These are phyloP conservation scores for Orthonevra nobilis DNA, from an alignment of 2,888 invertebrate species.

Conservation along the genomic window DNA sequence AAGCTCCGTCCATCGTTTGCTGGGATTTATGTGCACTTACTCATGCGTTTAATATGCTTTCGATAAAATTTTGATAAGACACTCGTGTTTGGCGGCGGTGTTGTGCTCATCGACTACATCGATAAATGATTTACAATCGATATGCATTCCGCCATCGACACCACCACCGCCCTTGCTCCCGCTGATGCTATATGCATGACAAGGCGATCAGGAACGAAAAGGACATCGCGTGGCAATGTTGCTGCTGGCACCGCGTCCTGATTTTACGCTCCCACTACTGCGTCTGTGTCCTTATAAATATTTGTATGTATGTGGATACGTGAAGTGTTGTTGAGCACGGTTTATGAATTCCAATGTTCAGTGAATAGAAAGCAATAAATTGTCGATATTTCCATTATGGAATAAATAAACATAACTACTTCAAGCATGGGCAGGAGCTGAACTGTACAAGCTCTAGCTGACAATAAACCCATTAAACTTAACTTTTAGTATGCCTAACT, in stretches of 20 bases:
- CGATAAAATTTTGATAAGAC: slow-evolving; percentile 68
- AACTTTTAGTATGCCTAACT: no score
- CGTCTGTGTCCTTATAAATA: not conserved
- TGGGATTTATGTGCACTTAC: slow-evolving; percentile 45
- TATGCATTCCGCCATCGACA: slow-evolving; percentile 45
- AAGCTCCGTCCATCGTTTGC: not conserved
- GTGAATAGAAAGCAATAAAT: slow-evolving; percentile 65
- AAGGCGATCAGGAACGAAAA: no score
- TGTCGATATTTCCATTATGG: slow-evolving; percentile 48
- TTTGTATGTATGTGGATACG: not conserved
- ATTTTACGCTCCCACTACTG: not conserved
- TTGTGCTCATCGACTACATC: slow-evolving; percentile 52
- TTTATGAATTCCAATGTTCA: slow-evolving; percentile 49
- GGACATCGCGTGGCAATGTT: no score
- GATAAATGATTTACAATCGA: slow-evolving; percentile 66
- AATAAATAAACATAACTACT: slow-evolving; percentile 52
- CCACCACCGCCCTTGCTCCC: slow-evolving; percentile 19
- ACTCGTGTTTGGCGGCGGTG: slow-evolving; percentile 18
- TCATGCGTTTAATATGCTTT: slow-evolving; percentile 65
- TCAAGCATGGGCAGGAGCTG: no score
- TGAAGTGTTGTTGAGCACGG: slow-evolving; percentile 8
- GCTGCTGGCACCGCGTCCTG: not conserved
- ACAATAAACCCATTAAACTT: no score
- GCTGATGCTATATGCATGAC: slow-evolving; percentile 52
- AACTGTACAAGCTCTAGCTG: no score